phyloP scores from a whole-genome alignment of 2,888 invertebrate genomes.

The Stomorhina lunata region DNA sequence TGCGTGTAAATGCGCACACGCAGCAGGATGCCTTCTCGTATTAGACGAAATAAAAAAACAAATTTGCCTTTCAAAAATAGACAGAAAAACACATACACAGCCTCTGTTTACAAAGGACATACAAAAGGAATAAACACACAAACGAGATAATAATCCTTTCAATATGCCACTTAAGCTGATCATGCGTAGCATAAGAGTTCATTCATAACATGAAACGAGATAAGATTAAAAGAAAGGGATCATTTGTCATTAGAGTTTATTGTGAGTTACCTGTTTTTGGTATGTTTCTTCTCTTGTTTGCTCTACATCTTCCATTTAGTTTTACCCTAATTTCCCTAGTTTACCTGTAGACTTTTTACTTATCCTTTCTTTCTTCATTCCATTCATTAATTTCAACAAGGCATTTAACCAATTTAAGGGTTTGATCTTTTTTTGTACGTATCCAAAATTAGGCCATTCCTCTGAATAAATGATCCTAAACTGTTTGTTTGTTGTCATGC shows the following conservation, averaged over 20 bases:
- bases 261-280: slow-evolving; percentile 49
- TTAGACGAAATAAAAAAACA: slow-evolving; percentile 51
- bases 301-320: slow-evolving; percentile 16
- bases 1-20: slow-evolving; percentile 69
- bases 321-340: slow-evolving; percentile 52
- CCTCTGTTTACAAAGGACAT: slow-evolving; percentile 57
- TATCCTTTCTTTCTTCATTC: slow-evolving; percentile 63
- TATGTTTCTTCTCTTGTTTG: slow-evolving; percentile 53
- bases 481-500: neutral
- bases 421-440: slow-evolving; percentile 68
- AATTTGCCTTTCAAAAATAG: slow-evolving; percentile 46
- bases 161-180: slow-evolving; percentile 80
- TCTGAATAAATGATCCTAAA: slow-evolving; percentile 13
- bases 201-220: slow-evolving; percentile 47
- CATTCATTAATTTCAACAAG: slow-evolving; percentile 25
- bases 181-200: slow-evolving; percentile 74
- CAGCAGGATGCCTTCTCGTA: slow-evolving; percentile 69
- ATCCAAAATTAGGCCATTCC: slow-evolving; percentile 72
- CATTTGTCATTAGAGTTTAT: slow-evolving; percentile 36
- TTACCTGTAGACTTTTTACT: slow-evolving; percentile 61
- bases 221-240: slow-evolving; percentile 10
- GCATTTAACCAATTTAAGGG: slow-evolving; percentile 73
- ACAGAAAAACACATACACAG: slow-evolving; percentile 45
- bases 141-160: slow-evolving; percentile 77
- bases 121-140: slow-evolving; percentile 26